A percentile compares a stretch with the other conserved stretches of the same genome.
phyloP scores from a whole-genome alignment of 2,113 vertebrate species.

The Phainopepla nitens region DNA sequence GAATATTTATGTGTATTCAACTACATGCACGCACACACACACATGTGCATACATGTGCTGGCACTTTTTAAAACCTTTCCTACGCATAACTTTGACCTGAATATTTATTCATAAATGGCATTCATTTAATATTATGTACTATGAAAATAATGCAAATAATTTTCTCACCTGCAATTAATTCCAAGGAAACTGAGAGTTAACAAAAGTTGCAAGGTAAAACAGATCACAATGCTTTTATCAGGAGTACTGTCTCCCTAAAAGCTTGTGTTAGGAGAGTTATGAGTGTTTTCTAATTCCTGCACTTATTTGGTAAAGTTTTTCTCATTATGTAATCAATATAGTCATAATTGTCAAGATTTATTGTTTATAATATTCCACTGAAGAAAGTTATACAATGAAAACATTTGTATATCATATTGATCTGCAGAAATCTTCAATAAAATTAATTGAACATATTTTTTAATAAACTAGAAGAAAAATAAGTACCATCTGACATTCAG shows the following conservation, averaged over 20 bases:
- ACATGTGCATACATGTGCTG: rapidly evolving
- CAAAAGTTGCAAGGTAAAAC: background rate
- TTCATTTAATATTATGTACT: background rate
- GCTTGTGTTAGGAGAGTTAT: background rate
- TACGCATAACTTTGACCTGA: background rate
- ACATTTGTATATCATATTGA: background rate
- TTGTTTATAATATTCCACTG: background rate
- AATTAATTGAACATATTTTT: background rate
- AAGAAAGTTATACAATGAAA: background rate
- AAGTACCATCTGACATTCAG: background rate
- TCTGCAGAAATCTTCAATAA: background rate
- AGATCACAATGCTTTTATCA: background rate
- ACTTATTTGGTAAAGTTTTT: background rate
- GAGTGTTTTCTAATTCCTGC: background rate
- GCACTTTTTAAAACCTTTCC: background rate
- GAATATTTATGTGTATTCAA: background rate
- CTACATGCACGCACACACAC: background rate
- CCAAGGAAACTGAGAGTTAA: background rate
- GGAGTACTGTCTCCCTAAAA: background rate
- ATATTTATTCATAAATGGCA: background rate
- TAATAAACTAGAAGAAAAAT: conserved; percentile 10
- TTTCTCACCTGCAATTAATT: background rate
- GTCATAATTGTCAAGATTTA: background rate
- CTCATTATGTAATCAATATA: rapidly evolving
- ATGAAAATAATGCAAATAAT: background rate